Conservation (phyloP, 2,113 vertebrate genomes). For the Hydrochoerus hydrochaeris region DNA sequence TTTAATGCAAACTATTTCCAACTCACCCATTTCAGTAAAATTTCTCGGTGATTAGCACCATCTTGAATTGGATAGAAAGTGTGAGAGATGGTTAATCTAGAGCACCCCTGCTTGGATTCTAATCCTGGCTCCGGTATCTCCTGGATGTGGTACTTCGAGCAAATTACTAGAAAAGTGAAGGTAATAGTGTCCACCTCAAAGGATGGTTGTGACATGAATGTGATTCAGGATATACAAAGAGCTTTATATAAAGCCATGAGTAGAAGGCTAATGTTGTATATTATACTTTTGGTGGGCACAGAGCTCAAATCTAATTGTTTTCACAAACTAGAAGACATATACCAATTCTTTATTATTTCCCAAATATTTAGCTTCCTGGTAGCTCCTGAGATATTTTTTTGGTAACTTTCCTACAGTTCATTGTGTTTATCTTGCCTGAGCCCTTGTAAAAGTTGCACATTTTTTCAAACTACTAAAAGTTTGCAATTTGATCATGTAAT, state of each 20-base stretch:
- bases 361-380: not conserved
- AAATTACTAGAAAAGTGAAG: not conserved
- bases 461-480: constrained; percentile 62
- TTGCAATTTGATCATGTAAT: constrained; percentile 55
- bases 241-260: not conserved
- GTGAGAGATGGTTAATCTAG: not conserved
- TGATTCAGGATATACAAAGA: not conserved
- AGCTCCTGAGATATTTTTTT: not conserved
- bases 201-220: not conserved
- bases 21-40: not conserved
- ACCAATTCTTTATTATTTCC: not conserved
- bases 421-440: not conserved
- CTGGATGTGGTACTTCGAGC: accelerated
- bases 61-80: not conserved
- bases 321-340: not conserved
- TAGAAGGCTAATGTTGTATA: not conserved
- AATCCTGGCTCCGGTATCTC: not conserved
- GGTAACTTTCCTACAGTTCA: not conserved
- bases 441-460: constrained; percentile 24
- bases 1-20: not conserved
- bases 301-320: not conserved
- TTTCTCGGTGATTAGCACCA: not conserved
- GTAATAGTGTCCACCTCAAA: not conserved
- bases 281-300: not conserved
- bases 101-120: not conserved